Evolutionary conservation across 2,113 vertebrate species (phyloP).

Genomic region (Columbina picui): DNA sequence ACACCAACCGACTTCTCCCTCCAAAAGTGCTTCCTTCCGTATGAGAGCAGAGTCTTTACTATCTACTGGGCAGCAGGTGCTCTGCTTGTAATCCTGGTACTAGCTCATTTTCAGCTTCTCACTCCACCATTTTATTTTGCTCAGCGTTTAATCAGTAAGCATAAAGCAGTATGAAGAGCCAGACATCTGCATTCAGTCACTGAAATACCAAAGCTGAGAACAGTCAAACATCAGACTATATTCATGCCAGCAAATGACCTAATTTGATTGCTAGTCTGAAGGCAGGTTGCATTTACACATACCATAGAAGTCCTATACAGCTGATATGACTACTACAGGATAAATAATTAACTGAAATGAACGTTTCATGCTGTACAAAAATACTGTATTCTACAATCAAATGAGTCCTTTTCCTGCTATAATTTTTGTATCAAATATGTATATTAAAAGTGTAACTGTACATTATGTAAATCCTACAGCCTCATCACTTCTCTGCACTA

Average conservation of each 20-base stretch:
- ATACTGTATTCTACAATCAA: slow-evolving; percentile 72
- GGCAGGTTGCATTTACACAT: slow-evolving; percentile 56
- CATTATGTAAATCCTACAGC: slow-evolving; percentile 67
- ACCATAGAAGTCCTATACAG: slow-evolving; percentile 63
- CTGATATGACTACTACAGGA: slow-evolving; percentile 66
- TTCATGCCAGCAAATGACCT: slow-evolving; percentile 64
- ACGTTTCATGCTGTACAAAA: slow-evolving; percentile 74
- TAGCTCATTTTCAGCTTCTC: slow-evolving; percentile 77
- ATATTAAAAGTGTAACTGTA: slow-evolving; percentile 78
- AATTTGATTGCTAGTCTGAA: slow-evolving; percentile 51
- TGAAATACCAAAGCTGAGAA: slow-evolving; percentile 71
- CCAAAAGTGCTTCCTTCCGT: slow-evolving; percentile 89
- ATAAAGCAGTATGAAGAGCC: slow-evolving; percentile 81
- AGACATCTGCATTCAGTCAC: slow-evolving; percentile 57
- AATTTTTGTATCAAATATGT: slow-evolving; percentile 78
- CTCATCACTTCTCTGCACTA: slow-evolving; percentile 58
- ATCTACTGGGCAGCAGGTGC: slow-evolving; percentile 80
- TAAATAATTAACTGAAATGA: slow-evolving; percentile 63
- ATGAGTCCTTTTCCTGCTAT: slow-evolving; percentile 68
- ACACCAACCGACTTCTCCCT: slow-evolving; percentile 80
- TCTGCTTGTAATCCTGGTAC: slow-evolving; percentile 73
- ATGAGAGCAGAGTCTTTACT: slow-evolving; percentile 84
- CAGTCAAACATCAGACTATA: slow-evolving; percentile 64
- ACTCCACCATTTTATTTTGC: slow-evolving; percentile 78
- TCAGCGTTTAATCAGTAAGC: slow-evolving; percentile 83